Conservation (phyloP, 2,113 vertebrate genomes). For the Nymphicus hollandicus region DNA sequence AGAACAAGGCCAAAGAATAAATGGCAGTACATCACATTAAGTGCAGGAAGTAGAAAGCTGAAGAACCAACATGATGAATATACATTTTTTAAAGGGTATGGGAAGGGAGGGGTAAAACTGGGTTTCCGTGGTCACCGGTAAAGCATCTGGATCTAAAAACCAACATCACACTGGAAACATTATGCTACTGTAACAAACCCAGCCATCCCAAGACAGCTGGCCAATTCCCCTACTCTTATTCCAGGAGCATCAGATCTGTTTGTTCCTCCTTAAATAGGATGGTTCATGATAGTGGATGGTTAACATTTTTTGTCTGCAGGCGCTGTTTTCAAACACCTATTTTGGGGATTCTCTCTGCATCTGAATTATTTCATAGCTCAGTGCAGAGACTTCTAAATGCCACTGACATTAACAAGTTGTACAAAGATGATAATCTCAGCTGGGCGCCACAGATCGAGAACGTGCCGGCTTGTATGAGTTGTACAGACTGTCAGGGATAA, state of each 20-base stretch:
- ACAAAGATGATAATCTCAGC: constrained; percentile 48
- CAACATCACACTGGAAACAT: background rate
- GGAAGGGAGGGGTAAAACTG: background rate
- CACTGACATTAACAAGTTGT: constrained; percentile 61
- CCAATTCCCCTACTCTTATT: background rate
- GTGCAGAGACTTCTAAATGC: constrained; percentile 43
- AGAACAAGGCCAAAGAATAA: background rate
- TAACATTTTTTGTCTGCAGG: constrained; percentile 4
- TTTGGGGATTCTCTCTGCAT: constrained; percentile 1
- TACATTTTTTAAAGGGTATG: background rate
- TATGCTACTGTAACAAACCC: background rate
- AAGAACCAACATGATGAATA: background rate
- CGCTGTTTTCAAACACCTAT: background rate
- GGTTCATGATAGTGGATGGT: background rate
- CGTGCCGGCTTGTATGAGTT: background rate
- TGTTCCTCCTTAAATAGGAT: background rate
- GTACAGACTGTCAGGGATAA: background rate
- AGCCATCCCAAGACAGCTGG: background rate
- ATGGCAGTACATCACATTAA: background rate
- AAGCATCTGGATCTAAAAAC: background rate
- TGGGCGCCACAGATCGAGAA: constrained; percentile 13
- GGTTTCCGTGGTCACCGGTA: background rate
- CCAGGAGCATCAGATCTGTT: background rate
- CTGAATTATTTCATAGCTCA: constrained; percentile 55
- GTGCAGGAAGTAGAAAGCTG: background rate